These are phyloP conservation scores for Pseudotriccus pelzelni DNA, from an alignment of 2,797 vertebrate genomes.

Conservation along the genomic window DNA sequence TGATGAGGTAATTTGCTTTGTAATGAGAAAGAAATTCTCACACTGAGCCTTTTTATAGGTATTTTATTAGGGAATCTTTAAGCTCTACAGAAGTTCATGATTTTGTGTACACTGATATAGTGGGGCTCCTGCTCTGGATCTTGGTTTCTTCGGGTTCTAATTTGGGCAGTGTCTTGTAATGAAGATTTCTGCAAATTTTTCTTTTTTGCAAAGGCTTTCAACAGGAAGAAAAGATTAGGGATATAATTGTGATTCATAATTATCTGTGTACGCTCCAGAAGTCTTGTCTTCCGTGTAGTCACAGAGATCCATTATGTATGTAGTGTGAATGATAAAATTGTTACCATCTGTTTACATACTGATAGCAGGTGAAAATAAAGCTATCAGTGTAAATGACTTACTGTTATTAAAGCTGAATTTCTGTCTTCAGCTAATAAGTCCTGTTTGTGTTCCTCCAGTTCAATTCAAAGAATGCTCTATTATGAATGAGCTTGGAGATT, in stretches of 20 bases:
- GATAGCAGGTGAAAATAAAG: constrained; percentile 52
- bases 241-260: constrained; percentile 30
- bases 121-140: neutral
- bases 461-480: neutral
- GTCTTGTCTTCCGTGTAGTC: neutral
- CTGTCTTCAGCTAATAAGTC: neutral
- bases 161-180: neutral
- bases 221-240: neutral
- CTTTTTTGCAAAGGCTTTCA: neutral
- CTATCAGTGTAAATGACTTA: constrained; percentile 10
- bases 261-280: neutral
- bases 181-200: neutral
- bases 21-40: neutral
- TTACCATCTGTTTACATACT: constrained; percentile 50
- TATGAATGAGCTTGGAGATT: constrained; percentile 41
- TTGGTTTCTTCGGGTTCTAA: neutral
- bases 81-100: neutral
- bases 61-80: neutral
- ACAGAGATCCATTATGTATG: constrained; percentile 27
- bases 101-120: neutral
- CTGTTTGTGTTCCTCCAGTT: constrained; percentile 15
- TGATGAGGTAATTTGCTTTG: neutral
- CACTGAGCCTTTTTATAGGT: neutral
- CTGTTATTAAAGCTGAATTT: constrained; percentile 28
- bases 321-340: constrained; percentile 8